These are phyloP conservation scores for Pangasius larnaudii DNA, from an alignment of 2,797 vertebrate species.

Conservation along the genomic window DNA sequence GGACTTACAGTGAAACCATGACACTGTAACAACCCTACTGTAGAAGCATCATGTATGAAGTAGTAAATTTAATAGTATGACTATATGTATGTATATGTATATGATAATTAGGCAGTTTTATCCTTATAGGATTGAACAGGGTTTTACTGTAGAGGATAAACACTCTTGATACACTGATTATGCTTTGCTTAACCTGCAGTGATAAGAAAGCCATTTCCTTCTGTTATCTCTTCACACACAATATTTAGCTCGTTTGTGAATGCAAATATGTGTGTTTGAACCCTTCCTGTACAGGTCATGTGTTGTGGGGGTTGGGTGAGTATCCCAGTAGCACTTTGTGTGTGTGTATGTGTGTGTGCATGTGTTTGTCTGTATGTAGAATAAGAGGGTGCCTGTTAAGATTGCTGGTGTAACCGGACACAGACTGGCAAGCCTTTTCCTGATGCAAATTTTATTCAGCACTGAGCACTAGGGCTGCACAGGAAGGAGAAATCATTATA, in stretches of 20 bases:
- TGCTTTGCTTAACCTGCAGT: background rate
- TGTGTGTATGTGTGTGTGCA: conserved; percentile 5
- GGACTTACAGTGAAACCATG: background rate
- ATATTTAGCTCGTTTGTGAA: conserved; percentile 22
- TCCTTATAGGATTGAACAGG: background rate
- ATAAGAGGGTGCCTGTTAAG: conserved; percentile 11
- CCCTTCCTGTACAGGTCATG: conserved; percentile 17
- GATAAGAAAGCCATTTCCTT: background rate
- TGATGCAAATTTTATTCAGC: conserved; percentile 31
- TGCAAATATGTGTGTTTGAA: conserved; percentile 29
- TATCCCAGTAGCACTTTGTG: conserved; percentile 4
- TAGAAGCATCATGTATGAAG: background rate
- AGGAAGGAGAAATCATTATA: background rate
- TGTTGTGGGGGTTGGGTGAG: conserved; percentile 10
- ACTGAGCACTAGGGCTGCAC: background rate
- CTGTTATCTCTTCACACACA: conserved; percentile 1
- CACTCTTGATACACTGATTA: background rate
- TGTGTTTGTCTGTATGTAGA: background rate
- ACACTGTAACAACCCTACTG: background rate
- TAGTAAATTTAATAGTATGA: background rate
- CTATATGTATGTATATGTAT: background rate
- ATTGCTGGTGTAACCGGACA: background rate
- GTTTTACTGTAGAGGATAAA: background rate
- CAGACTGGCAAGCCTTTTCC: conserved; percentile 31
- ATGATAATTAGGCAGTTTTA: background rate